A percentile compares a stretch with the other conserved stretches of the same genome.
phyloP scores from a whole-genome alignment of 2,888 invertebrate species.

The Odontothrips loti region DNA sequence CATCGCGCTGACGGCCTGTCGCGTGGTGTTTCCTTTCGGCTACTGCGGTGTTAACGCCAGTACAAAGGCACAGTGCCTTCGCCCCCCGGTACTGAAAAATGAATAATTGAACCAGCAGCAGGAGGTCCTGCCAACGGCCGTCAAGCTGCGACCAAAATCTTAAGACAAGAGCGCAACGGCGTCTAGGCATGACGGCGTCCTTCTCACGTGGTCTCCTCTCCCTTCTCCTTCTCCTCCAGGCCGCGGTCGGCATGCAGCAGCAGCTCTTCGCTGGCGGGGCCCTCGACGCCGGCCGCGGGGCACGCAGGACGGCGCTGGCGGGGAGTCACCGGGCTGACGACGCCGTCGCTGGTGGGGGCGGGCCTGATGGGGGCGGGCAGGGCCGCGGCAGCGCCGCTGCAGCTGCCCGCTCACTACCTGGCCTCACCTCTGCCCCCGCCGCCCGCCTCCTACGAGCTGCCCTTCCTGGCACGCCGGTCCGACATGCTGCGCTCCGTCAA shows the following conservation, averaged over 20 bases:
- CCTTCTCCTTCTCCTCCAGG: neutral
- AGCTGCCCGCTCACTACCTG: neutral
- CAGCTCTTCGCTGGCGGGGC: constrained; percentile 4
- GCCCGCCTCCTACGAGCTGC: neutral
- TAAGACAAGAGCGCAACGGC: no score
- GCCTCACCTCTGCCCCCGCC: neutral
- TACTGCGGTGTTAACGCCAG: no score
- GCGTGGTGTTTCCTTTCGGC: no score
- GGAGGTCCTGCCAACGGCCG: no score
- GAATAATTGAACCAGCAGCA: no score
- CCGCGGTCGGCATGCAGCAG: constrained; percentile 20
- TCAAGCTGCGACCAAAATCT: no score
- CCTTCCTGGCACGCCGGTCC: neutral
- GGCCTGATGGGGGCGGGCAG: neutral
- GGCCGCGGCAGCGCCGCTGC: neutral
- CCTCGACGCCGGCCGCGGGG: neutral
- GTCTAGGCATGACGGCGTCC: no score
- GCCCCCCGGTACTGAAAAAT: no score
- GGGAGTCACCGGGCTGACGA: neutral
- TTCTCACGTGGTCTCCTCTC: no score
- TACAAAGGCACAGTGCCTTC: no score
- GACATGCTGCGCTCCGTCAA: constrained; percentile 15
- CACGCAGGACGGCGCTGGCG: neutral
- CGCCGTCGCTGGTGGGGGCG: constrained; percentile 18
- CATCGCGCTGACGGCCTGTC: no score